These are phyloP conservation scores for Gracilinanus agilis DNA, from an alignment of 2,113 vertebrate species.

Conservation along the genomic window DNA sequence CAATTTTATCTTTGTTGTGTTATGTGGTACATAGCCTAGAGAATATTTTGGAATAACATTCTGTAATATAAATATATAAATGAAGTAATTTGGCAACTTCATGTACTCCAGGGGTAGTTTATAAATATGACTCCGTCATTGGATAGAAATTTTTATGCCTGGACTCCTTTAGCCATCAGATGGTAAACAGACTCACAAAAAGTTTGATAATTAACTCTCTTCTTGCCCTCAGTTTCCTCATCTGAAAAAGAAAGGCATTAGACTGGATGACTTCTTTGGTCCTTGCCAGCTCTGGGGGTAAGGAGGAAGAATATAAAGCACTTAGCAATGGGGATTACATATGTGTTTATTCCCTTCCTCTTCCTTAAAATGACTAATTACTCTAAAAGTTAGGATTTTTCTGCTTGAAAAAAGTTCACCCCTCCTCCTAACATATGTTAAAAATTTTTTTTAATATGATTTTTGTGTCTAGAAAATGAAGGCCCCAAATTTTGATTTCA, in stretches of 20 bases:
- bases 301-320: constrained; percentile 1
- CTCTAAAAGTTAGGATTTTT: background rate
- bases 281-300: constrained; percentile 1
- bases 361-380: background rate
- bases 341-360: background rate
- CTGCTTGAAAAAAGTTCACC: background rate
- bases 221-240: background rate
- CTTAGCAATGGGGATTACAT: background rate
- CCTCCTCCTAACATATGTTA: background rate
- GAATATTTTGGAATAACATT: constrained; percentile 65
- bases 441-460: background rate
- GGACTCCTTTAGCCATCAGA: constrained; percentile 48
- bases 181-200: constrained; percentile 42
- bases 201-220: constrained; percentile 44
- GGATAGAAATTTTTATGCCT: constrained; percentile 55
- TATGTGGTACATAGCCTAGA: constrained; percentile 52
- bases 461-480: background rate
- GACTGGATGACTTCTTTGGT: background rate
- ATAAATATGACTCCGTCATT: constrained; percentile 47
- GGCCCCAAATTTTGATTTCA: background rate
- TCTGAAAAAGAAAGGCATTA: background rate
- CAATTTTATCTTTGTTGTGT: constrained; percentile 56
- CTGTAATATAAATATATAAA: constrained; percentile 67
- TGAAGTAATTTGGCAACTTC: constrained; percentile 49
- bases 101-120: constrained; percentile 14